These are phyloP conservation scores for Salpingus planirostris DNA, from an alignment of 2,888 invertebrate species.

Conservation along the genomic window DNA sequence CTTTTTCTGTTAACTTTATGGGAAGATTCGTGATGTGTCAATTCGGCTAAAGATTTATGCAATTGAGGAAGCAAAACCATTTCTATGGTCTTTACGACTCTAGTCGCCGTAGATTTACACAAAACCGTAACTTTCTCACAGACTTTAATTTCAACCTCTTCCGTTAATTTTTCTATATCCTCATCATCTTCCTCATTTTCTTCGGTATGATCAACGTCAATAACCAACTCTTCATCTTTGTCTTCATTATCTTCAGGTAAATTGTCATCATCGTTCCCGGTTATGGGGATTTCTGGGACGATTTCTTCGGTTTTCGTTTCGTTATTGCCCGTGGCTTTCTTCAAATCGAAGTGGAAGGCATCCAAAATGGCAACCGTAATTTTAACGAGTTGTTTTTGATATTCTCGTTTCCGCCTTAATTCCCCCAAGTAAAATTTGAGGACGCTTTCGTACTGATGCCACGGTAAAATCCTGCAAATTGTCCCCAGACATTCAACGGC, in stretches of 20 bases:
- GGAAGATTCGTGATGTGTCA: slow-evolving; percentile 63
- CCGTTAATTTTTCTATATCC: slow-evolving; percentile 31
- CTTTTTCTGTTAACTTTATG: slow-evolving; percentile 71
- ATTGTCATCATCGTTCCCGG: slow-evolving; percentile 27
- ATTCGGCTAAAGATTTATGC: slow-evolving; percentile 58
- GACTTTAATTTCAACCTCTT: slow-evolving; percentile 37
- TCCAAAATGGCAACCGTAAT: slow-evolving; percentile 73
- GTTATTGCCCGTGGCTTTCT: slow-evolving; percentile 36
- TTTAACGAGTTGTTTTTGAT: slow-evolving; percentile 76
- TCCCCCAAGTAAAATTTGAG: slow-evolving; percentile 72
- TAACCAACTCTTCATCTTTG: slow-evolving; percentile 14
- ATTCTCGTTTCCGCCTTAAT: slow-evolving; percentile 60
- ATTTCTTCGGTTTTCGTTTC: slow-evolving; percentile 4
- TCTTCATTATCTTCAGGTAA: slow-evolving; percentile 33
- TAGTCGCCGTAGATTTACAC: slow-evolving; percentile 63
- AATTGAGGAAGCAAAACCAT: slow-evolving; percentile 70
- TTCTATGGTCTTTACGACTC: slow-evolving; percentile 51
- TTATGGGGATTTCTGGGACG: too few species aligned
- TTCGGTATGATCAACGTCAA: slow-evolving; percentile 20
- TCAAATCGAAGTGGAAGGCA: slow-evolving; percentile 85
- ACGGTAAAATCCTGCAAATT: slow-evolving; percentile 70
- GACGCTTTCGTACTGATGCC: slow-evolving; percentile 81
- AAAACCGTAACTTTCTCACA: slow-evolving; percentile 47
- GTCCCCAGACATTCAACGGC: slow-evolving; percentile 74
- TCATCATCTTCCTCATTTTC: slow-evolving; percentile 13